A percentile compares a stretch with the other conserved stretches of the same genome.
Evolutionary conservation across 2,888 invertebrate genomes (phyloP).

Genomic region (Andrena flavipes): DNA sequence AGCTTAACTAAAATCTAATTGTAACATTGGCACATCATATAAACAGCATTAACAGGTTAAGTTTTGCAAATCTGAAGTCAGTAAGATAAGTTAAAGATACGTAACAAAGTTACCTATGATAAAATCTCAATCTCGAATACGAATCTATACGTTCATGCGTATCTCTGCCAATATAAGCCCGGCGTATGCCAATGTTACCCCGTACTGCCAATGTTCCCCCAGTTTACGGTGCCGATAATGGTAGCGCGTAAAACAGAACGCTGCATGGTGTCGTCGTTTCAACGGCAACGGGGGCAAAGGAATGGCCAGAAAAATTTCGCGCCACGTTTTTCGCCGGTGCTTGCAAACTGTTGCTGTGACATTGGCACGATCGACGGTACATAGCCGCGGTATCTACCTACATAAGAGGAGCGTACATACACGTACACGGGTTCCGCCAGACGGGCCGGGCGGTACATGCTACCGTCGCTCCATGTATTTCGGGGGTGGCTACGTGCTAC

Average conservation of each 20-base stretch:
- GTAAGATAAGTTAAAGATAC: too few relatives aligned
- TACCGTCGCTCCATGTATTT: conserved; percentile 38
- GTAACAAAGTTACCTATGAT: too few relatives aligned
- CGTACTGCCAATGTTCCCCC: too few relatives aligned
- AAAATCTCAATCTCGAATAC: too few relatives aligned
- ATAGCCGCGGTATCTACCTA: conserved; percentile 12
- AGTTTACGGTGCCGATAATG: too few relatives aligned
- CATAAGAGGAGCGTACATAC: conserved; percentile 28
- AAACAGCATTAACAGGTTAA: too few relatives aligned
- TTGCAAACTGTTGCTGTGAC: conserved; percentile 69
- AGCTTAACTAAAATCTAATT: too few relatives aligned
- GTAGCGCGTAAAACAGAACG: not conserved
- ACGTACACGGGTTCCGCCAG: conserved; percentile 14
- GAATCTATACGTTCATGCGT: too few relatives aligned
- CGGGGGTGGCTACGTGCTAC: conserved; percentile 38
- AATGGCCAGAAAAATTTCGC: conserved; percentile 23
- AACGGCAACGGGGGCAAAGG: not conserved
- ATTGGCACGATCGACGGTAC: conserved; percentile 62
- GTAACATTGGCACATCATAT: too few relatives aligned
- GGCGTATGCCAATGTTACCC: too few relatives aligned
- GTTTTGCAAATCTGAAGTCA: too few relatives aligned
- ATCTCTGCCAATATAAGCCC: too few relatives aligned
- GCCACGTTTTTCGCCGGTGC: conserved; percentile 37
- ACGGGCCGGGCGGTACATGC: conserved; percentile 25
- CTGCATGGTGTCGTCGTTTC: not conserved